Conservation (phyloP, 2,797 vertebrate genomes). For the Trematocara caparti region DNA sequence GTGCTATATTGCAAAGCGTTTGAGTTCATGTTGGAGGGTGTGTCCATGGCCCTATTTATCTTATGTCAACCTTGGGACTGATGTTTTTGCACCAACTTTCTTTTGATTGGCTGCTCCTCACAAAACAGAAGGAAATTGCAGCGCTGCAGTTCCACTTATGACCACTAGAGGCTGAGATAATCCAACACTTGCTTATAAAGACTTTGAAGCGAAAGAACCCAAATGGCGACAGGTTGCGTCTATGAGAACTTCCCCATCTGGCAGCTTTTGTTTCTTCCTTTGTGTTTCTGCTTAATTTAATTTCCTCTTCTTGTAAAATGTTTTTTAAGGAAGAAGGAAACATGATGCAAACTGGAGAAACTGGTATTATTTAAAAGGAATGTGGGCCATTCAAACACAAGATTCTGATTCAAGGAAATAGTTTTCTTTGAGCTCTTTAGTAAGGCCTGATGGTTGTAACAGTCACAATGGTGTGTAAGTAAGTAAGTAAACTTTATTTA, state of each 20-base stretch:
- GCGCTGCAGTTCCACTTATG: not conserved
- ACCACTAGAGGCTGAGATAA: not conserved
- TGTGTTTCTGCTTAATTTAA: not conserved
- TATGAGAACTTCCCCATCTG: not conserved
- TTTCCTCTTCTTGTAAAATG: not conserved
- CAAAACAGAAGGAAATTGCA: not conserved
- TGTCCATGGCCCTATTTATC: not conserved
- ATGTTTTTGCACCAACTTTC: not conserved
- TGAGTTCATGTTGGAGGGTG: not conserved
- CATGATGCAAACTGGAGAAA: not conserved
- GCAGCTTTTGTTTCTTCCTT: not conserved
- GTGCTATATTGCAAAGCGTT: not conserved
- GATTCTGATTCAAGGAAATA: not conserved
- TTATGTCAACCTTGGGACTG: not conserved
- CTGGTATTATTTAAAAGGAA: not conserved
- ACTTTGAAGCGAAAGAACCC: not conserved
- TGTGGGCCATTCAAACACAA: not conserved
- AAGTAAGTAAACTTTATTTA: no score
- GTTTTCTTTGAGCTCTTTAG: not conserved
- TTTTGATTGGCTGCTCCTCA: not conserved
- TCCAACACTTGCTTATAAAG: not conserved
- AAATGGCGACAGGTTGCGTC: not conserved
- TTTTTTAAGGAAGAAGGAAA: slow-evolving; percentile 3
- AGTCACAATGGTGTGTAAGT: no score
- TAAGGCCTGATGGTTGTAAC: not conserved